phyloP scores from a whole-genome alignment of 2,797 vertebrate genomes.

The Sternotherus odoratus region DNA sequence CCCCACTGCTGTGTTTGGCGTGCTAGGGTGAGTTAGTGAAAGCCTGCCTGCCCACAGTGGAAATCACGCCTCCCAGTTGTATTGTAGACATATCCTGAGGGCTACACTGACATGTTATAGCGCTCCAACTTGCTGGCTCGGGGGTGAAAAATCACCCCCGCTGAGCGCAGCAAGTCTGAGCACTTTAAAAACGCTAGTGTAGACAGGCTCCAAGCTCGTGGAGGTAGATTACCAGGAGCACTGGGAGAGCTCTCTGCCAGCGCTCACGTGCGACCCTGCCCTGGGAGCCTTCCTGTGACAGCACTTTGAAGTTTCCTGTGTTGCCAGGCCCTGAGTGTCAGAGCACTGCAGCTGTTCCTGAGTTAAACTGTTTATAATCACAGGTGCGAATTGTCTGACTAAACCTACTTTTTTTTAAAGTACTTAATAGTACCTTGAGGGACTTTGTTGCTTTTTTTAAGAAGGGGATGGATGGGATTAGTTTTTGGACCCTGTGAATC shows the following conservation, averaged over 20 bases:
- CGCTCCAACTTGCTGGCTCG: too few relatives aligned
- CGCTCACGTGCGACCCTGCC: too few relatives aligned
- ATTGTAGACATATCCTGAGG: not conserved
- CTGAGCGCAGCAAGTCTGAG: too few relatives aligned
- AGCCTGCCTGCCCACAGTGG: not conserved
- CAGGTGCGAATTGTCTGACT: not conserved
- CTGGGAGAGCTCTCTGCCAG: too few relatives aligned
- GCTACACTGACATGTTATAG: too few relatives aligned
- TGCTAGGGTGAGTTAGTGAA: not conserved
- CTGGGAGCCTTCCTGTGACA: too few relatives aligned
- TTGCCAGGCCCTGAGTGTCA: not conserved
- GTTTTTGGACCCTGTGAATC: not conserved
- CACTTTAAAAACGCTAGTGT: too few relatives aligned
- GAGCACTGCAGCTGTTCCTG: not conserved
- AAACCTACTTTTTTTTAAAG: not conserved
- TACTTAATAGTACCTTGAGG: not conserved
- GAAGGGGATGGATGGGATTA: not conserved
- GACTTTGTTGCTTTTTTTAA: not conserved
- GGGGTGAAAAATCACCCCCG: too few relatives aligned
- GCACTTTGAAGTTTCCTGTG: too few relatives aligned
- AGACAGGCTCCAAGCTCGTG: too few relatives aligned
- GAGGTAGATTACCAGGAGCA: too few relatives aligned
- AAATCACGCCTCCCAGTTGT: not conserved
- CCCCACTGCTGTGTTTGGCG: not conserved
- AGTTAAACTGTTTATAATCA: conserved; percentile 33